Evolutionary conservation across 2,797 vertebrate species (phyloP), one percentile per base, ranked within the genome.

Genomic region (Danio tinwini): DNA sequence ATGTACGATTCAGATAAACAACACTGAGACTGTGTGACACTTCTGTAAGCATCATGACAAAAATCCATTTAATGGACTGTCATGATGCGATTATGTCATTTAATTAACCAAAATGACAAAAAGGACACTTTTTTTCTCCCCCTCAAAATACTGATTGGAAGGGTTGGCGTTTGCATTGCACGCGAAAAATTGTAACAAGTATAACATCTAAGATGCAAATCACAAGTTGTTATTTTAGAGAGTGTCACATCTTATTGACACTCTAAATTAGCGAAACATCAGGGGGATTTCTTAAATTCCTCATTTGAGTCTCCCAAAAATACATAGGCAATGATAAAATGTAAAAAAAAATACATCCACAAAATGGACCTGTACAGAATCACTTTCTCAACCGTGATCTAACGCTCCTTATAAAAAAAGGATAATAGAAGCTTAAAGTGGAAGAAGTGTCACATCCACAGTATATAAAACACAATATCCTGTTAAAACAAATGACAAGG

Each of bases 241-340:
- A 86, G 83, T 53, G 63, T 40, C 73, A 21, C 55, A 40, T 56
- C 53, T 58, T 47, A 40, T 17, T 55, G 53, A 61, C 62, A 39
- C 82, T 84, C 82, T 45, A 9, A 69, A 61, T 61, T 71, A n/a
- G 58, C 52, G 45, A 78, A 69, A 58, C 55, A 47, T 81, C 59
- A n/a, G 55, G 55, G 29, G 87, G 88, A 85, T 86, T 83, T 84
- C 73, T 85, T 85, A 42, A 90, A 86, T 91, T 87, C 9, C 61
- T 74, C 80, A 87, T 71, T 75, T 44, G 59, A 70, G 50, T 78
- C 14, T 80, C 39, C 19, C 29, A 85, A 79, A 76, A 73, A 81
- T 78, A 83, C 65, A 63, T 16, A n/a, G 17, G n/a, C 61, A 65
- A 37, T 39, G 8, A n/a, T 63, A 53, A 56, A 75, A 56, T 69